Percentiles rank a stretch among this genome's conserved stretches.
Conservation (phyloP, 2,113 vertebrate species). For the Capreolus pygargus region DNA sequence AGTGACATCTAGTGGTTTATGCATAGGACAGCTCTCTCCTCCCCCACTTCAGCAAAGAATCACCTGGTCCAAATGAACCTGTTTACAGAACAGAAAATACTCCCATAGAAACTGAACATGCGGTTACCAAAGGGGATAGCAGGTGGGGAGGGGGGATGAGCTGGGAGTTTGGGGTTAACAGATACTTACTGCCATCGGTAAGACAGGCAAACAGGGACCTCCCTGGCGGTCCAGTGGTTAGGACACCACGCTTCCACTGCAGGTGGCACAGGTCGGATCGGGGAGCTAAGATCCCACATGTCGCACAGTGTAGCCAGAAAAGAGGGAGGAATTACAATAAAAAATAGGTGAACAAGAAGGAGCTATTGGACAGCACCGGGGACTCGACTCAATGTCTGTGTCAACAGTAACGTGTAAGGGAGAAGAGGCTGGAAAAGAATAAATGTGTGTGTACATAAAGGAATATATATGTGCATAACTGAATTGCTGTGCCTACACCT, state of each 20-base stretch:
- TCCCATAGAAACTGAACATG: background rate
- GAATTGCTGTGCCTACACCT: no score
- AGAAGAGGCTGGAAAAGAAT: background rate
- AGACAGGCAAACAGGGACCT: background rate
- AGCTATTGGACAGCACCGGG: background rate
- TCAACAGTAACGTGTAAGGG: background rate
- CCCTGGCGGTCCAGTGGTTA: accelerated
- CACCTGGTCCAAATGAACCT: background rate
- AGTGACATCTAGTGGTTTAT: background rate
- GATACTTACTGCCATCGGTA: background rate
- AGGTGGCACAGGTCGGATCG: accelerated
- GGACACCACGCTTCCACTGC: background rate
- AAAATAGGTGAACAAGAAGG: background rate
- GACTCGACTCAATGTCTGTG: background rate
- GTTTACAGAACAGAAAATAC: background rate
- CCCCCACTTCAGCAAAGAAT: background rate
- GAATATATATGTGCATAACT: no score
- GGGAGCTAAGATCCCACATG: background rate
- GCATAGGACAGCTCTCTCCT: background rate
- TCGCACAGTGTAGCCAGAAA: accelerated
- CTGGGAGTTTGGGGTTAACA: background rate
- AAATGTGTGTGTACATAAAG: no score
- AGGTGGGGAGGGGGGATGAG: background rate
- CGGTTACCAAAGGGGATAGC: background rate
- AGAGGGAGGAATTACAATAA: background rate